These are phyloP conservation scores for Lagria hirta DNA, from an alignment of 2,888 invertebrate genomes.

Conservation along the genomic window DNA sequence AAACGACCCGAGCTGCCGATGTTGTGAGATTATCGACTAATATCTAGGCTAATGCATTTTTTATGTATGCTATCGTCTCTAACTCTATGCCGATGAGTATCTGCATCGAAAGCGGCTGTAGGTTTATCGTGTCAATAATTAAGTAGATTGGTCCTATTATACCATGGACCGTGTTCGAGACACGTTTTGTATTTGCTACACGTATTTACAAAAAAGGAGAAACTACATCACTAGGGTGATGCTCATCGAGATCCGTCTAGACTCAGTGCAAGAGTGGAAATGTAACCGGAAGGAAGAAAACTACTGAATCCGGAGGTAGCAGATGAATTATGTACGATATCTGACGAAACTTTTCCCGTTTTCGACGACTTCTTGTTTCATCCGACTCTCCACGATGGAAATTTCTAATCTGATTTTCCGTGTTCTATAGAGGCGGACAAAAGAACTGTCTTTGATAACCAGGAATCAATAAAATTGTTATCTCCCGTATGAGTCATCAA, in stretches of 20 bases:
- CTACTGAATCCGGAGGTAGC: conserved; percentile 51
- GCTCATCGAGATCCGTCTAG: conserved; percentile 38
- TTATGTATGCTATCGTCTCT: conserved; percentile 39
- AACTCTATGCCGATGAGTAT: conserved; percentile 14
- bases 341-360: conserved; percentile 39
- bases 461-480: conserved; percentile 25
- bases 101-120: conserved; percentile 4
- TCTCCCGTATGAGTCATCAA: conserved; percentile 25
- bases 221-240: conserved; percentile 28
- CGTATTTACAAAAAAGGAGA: conserved; percentile 36
- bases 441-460: conserved; percentile 20
- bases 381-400: conserved; percentile 23
- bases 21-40: conserved; percentile 48
- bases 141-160: conserved; percentile 26
- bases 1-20: conserved; percentile 46
- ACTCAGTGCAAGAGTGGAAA: conserved; percentile 47
- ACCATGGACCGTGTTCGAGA: conserved; percentile 21
- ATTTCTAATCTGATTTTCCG: conserved; percentile 28
- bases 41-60: conserved; percentile 50
- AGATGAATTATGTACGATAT: conserved; percentile 55
- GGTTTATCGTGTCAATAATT: conserved; percentile 33
- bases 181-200: conserved; percentile 39
- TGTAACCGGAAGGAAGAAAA: conserved; percentile 55
- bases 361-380: conserved; percentile 28
- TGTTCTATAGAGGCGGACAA: conserved; percentile 26